A percentile compares a stretch with the other conserved stretches of the same genome.
Evolutionary conservation across 2,888 invertebrate genomes (phyloP).

Genomic region (Troglohyphantes excavatus): DNA sequence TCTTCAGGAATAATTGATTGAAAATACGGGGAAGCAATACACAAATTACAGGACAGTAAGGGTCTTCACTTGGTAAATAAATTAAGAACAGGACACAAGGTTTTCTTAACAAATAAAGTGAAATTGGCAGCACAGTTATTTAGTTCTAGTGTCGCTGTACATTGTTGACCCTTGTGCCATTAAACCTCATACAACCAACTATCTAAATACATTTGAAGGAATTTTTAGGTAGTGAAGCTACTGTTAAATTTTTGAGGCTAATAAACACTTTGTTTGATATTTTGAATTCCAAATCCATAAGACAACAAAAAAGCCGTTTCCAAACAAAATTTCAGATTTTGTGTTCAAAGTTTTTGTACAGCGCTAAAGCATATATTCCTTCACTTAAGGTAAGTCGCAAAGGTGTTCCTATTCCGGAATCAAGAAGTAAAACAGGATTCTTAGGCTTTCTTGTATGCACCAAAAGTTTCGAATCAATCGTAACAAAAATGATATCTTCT

Average conservation of each 20-base stretch:
- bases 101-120: slow-evolving; percentile 73
- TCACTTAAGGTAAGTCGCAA: slow-evolving; percentile 39
- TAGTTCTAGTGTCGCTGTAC: slow-evolving; percentile 75
- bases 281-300: slow-evolving; percentile 58
- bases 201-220: not conserved
- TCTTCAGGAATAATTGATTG: not conserved
- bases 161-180: no score
- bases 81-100: slow-evolving; percentile 61
- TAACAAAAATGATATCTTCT: not conserved
- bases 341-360: not conserved
- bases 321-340: not conserved
- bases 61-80: slow-evolving; percentile 62
- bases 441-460: slow-evolving; percentile 72
- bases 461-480: slow-evolving; percentile 38
- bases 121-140: slow-evolving; percentile 75
- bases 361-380: not conserved
- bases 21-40: not conserved
- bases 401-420: slow-evolving; percentile 10
- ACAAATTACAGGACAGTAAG: slow-evolving; percentile 12
- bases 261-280: slow-evolving; percentile 59
- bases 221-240: slow-evolving; percentile 2
- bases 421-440: slow-evolving; percentile 49
- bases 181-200: slow-evolving; percentile 22
- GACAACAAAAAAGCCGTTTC: not conserved
- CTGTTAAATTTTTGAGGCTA: not conserved